phyloP scores from a whole-genome alignment of 2,888 invertebrate species.

The Yponomeuta malinellus region DNA sequence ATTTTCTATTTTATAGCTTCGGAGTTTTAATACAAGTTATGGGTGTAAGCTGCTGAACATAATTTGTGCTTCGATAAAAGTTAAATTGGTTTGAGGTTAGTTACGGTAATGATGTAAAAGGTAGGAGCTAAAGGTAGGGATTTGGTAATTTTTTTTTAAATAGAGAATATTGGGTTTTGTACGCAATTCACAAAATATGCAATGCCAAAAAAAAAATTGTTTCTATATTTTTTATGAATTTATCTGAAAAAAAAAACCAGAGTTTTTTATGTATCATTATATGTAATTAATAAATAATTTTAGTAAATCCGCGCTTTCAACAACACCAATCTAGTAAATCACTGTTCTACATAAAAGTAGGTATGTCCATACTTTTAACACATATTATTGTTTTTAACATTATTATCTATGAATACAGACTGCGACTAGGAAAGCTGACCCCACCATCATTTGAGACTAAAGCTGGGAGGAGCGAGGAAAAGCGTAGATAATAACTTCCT shows the following conservation, averaged over 20 bases:
- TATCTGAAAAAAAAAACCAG: too few species aligned
- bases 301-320: too few species aligned
- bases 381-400: too few species aligned
- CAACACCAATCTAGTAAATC: too few species aligned
- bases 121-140: not conserved
- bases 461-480: too few species aligned
- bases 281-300: too few species aligned
- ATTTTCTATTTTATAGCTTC: conserved; percentile 39
- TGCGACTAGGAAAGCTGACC: too few species aligned
- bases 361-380: too few species aligned
- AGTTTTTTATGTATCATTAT: not conserved
- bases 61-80: not conserved
- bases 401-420: too few species aligned
- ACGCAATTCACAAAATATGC: not conserved
- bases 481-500: too few species aligned
- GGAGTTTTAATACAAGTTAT: conserved; percentile 13
- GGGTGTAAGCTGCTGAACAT: not conserved
- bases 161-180: not conserved
- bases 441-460: too few species aligned
- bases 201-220: not conserved
- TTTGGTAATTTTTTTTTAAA: not conserved
- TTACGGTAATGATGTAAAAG: not conserved
- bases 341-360: too few species aligned
- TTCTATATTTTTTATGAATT: not conserved
- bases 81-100: not conserved